Evolutionary conservation across 2,113 vertebrate genomes (phyloP).

Genomic region (Macquaria australasica): DNA sequence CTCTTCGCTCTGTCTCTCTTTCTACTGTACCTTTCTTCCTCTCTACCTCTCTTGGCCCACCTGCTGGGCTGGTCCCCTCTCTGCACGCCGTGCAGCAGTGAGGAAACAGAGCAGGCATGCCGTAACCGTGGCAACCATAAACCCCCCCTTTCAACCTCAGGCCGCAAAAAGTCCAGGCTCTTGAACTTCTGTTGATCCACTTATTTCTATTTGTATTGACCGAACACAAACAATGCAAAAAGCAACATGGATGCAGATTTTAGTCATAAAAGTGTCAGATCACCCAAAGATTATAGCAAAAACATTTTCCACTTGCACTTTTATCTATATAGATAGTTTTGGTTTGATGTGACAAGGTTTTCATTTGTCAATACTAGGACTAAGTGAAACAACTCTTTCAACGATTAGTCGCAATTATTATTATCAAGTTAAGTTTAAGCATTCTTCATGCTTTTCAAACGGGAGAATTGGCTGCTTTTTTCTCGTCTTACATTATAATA

Average conservation of each 20-base stretch:
- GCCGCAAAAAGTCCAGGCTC: constrained; percentile 35
- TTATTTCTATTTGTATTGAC: constrained; percentile 7
- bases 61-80: constrained; percentile 74
- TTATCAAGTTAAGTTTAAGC: no score
- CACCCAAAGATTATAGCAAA: not conserved
- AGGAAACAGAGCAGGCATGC: constrained; percentile 61
- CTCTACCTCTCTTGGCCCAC: constrained; percentile 65
- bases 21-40: constrained; percentile 38
- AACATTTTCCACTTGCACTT: not conserved
- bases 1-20: not conserved
- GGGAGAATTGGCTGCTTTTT: not conserved
- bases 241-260: not conserved
- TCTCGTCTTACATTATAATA: not conserved
- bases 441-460: not conserved
- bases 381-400: no score
- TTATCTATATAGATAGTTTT: not conserved
- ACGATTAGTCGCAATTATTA: not conserved
- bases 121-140: constrained; percentile 70
- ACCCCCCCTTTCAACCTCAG: not conserved
- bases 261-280: constrained; percentile 7
- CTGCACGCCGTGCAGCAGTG: constrained; percentile 16
- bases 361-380: no score
- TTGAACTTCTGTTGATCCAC: constrained; percentile 18
- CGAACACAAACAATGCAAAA: not conserved
- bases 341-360: not conserved